phyloP scores from a whole-genome alignment of 1,140 invertebrate species.

The Tyrophagus putrescentiae region DNA sequence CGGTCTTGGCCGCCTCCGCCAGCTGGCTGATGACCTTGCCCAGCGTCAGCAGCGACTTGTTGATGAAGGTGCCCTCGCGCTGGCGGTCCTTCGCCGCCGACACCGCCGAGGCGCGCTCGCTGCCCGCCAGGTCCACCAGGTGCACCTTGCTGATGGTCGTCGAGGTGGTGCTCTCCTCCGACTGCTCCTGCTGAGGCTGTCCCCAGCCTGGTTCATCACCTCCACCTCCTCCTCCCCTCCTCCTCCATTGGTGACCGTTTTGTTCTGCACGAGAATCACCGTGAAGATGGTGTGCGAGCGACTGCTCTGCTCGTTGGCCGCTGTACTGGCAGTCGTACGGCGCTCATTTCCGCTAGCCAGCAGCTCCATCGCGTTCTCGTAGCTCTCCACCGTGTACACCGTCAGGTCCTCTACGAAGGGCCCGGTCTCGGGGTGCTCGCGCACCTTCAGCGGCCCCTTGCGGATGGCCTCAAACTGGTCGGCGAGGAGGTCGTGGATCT shows the following conservation, averaged over 20 bases:
- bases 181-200: not conserved
- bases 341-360: not conserved
- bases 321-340: slow-evolving; percentile 89
- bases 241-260: no score
- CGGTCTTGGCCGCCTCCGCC: slow-evolving; percentile 59
- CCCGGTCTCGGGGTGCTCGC: slow-evolving; percentile 91
- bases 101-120: slow-evolving; percentile 66
- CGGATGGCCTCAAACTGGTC: slow-evolving; percentile 8
- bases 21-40: slow-evolving; percentile 95
- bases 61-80: slow-evolving; percentile 89
- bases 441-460: slow-evolving; percentile 74
- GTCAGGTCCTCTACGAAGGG: slow-evolving; percentile 97
- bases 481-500: slow-evolving; percentile 78
- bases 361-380: slow-evolving; percentile 21
- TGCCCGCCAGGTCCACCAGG: slow-evolving; percentile 92
- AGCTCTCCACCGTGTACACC: slow-evolving; percentile 73
- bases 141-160: slow-evolving; percentile 49
- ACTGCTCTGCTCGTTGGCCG: slow-evolving; percentile 97
- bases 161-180: not conserved
- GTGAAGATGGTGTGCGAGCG: slow-evolving; percentile 96
- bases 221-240: not conserved
- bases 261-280: slow-evolving; percentile 62
- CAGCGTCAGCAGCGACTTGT: slow-evolving; percentile 91
- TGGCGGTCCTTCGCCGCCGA: slow-evolving; percentile 63
- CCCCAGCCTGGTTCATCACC: no score